Evolutionary conservation across 2,797 vertebrate species (phyloP).

Genomic region (Megaceryle alcyon): DNA sequence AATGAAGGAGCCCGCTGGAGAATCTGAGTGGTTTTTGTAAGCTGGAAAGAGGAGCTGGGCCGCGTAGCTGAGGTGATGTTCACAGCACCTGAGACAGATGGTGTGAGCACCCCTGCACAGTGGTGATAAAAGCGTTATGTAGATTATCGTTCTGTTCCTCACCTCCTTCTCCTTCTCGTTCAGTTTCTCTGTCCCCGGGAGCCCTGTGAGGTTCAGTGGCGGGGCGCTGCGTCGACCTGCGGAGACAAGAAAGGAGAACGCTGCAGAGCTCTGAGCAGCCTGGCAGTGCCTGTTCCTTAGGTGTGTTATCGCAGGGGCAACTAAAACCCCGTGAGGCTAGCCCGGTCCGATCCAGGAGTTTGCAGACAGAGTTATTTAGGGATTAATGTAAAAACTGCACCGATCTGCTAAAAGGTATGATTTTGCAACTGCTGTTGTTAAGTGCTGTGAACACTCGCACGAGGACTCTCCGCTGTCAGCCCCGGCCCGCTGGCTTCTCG

Average conservation of each 20-base stretch:
- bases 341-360: not conserved
- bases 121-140: not conserved
- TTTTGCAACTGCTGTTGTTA: not conserved
- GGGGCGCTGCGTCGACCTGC: slow-evolving; percentile 93
- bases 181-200: slow-evolving; percentile 97
- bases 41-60: not conserved
- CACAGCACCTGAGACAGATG: not conserved
- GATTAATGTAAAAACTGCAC: not conserved
- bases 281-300: not conserved
- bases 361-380: not conserved
- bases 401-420: not conserved
- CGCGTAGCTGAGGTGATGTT: not conserved
- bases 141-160: slow-evolving; percentile 24
- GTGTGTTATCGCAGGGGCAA: not conserved
- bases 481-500: not conserved
- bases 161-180: slow-evolving; percentile 99
- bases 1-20: not conserved
- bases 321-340: fast-evolving
- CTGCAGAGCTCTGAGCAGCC: not conserved
- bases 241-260: not conserved
- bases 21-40: not conserved
- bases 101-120: not conserved
- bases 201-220: slow-evolving; percentile 94
- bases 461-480: not conserved
- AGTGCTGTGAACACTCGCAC: not conserved